Evolutionary conservation across 2,888 invertebrate genomes (phyloP), one percentile per base, ranked within the genome.

Genomic region (Tryphoninae sp.): DNA sequence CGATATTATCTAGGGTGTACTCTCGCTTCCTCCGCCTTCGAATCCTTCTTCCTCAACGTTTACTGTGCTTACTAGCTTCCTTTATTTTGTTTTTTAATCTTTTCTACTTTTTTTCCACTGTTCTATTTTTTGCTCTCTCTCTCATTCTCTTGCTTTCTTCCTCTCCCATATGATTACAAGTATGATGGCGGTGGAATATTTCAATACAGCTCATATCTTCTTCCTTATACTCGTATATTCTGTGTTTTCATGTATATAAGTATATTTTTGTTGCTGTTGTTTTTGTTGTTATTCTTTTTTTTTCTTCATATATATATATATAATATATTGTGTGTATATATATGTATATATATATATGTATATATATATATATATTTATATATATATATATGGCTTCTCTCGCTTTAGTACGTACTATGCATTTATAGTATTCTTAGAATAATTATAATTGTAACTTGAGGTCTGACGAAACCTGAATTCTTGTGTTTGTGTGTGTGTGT

Each of bases 391-490:
- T 81, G 85, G 86, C 86, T 88, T 89, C 86, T 78, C 71, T 79
- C 68, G 78, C 72, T 82, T 45, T 82, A 87, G 83, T 89, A 88
- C 86, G 82, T 87, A 88, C 86, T 86, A 85, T 87, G 83, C 88
- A 86, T 88, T 85, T 89, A 87, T 87, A 85, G 87, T 89, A 87
- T 88, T 86, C 87, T 87, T 86, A 87, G 84, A 86, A 86, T 88
- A 89, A 81, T 83, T 78, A 55, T 86, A 85, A 86, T 88, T 88
- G 90, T 89, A 89, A 78, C 84, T 88, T 91, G 91, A 91, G 91
- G 91, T 91, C 91, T 90, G 89, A 89, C 88, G 87, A 89, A 90
- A 91, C 91, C 91, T 91, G 91, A 91, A 90, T 91, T 88, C 72
- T 79, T 62, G 79, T 78, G 74, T 74, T 23, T 75, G 61, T 59